Percentiles rank a stretch among this genome's conserved stretches.
Evolutionary conservation across 1,140 invertebrate genomes (phyloP).

Genomic region (Metaphire vulgaris): DNA sequence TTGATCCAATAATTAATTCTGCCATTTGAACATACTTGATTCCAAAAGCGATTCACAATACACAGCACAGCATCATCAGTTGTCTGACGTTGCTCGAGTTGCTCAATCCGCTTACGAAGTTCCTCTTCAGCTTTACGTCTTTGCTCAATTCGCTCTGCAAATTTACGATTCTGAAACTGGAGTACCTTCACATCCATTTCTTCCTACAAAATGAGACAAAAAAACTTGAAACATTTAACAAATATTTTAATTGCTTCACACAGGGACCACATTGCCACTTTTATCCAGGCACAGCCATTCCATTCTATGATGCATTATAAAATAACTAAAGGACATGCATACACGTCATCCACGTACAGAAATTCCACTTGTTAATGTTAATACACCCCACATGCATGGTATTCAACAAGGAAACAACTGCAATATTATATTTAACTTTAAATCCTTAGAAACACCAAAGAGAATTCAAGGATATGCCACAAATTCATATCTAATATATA

Average conservation of each 20-base stretch:
- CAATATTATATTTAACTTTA: too few species aligned
- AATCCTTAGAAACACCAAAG: too few species aligned
- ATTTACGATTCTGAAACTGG: slow-evolving; percentile 93
- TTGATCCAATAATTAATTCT: too few species aligned
- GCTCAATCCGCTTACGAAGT: slow-evolving; percentile 83
- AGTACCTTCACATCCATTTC: slow-evolving; percentile 96
- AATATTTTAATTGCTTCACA: background rate
- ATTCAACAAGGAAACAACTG: too few species aligned
- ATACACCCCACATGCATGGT: too few species aligned
- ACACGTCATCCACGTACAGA: too few species aligned
- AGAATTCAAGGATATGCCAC: too few species aligned
- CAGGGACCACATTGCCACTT: background rate
- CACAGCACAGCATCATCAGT: slow-evolving; percentile 96
- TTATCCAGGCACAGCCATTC: background rate
- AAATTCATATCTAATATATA: too few species aligned
- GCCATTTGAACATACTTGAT: too few species aligned
- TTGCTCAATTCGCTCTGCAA: slow-evolving; percentile 80
- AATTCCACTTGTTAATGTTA: too few species aligned
- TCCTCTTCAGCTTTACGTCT: slow-evolving; percentile 81
- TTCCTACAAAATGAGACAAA: slow-evolving; percentile 56
- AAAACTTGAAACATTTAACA: slow-evolving; percentile 6
- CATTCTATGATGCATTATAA: background rate
- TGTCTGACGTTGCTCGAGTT: slow-evolving; percentile 90
- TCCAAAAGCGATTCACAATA: slow-evolving; percentile 98
- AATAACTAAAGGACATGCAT: too few species aligned